Evolutionary conservation across 2,113 vertebrate genomes (phyloP), one percentile per base, ranked within the genome.

Genomic region (Semicossyphus pulcher): DNA sequence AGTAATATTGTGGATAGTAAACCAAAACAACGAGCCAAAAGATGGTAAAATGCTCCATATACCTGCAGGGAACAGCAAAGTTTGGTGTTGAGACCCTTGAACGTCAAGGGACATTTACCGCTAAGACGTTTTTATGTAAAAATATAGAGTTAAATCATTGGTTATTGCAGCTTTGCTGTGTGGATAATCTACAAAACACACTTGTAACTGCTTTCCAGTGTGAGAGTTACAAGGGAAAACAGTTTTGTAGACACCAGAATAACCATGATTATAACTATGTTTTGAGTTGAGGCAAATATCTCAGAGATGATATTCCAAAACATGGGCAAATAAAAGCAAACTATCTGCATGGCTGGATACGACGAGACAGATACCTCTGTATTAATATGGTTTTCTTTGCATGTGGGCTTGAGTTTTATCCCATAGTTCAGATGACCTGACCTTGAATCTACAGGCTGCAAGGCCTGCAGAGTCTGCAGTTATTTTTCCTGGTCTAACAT

Each of bases 371-470:
- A 70, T 7, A 10, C 39, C 36, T 36, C 41, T 42, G 41, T 42
- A 7, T 42, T 4, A 42, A 14, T 42, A 14, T 12, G 14, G 15
- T 16, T 16, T 41, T 16, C 18, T 18, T 29, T 45, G 42, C 10
- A 32, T 45, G 23, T 48, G n/a, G 34, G 26, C 49, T 54, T 60
- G 51, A 83, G 62, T 34, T 84, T 21, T 63, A 31, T 64, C 64
- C 16, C 54, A 42, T 16, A 41, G 63, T 77, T 76, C 48, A 76
- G 41, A 67, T 71, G 80, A 78, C 78, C 78, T 72, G 78, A 76
- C 76, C 76, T 76, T 73, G 65, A 80, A 81, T 52, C 70, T 51
- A 44, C 54, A 79, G 71, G 72, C 76, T 67, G 51, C 51, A 41
- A 58, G 39, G 26, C 54, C 78, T 78, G 57, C 26, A 32, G 62